phyloP scores from a whole-genome alignment of 2,888 invertebrate genomes.

The Lasioglossum figueresi region DNA sequence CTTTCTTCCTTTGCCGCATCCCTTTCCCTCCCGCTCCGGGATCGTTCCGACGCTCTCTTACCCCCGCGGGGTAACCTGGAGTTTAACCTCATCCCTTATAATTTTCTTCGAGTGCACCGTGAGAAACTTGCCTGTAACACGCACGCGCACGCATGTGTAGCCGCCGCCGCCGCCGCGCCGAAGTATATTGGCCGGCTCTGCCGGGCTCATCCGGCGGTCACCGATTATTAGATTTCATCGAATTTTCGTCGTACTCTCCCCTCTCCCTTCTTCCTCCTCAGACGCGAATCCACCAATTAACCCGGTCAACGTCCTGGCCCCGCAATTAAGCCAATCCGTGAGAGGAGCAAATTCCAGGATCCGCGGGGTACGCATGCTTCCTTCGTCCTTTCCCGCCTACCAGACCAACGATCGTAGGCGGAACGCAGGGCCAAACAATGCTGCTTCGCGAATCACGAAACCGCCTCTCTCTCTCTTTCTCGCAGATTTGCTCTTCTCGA shows the following conservation, averaged over 20 bases:
- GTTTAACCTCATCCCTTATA: conserved; percentile 81
- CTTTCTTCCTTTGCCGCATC: conserved; percentile 13
- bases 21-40: background rate
- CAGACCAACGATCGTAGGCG: conserved; percentile 23
- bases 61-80: conserved; percentile 72
- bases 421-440: background rate
- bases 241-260: conserved; percentile 70
- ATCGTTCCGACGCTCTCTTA: conserved; percentile 52
- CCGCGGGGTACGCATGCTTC: conserved; percentile 2
- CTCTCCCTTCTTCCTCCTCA: background rate
- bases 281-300: conserved; percentile 66
- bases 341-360: conserved; percentile 60
- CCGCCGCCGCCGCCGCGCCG: background rate
- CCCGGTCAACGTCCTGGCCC: conserved; percentile 59
- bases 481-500: background rate
- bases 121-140: conserved; percentile 82
- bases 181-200: conserved; percentile 20
- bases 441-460: conserved; percentile 10
- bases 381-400: conserved; percentile 1
- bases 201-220: conserved; percentile 57
- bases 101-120: conserved; percentile 82
- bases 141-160: conserved; percentile 74
- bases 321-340: conserved; percentile 65
- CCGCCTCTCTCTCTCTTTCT: background rate
- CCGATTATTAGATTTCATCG: conserved; percentile 77